A percentile compares a stretch with the other conserved stretches of the same genome.
phyloP scores from a whole-genome alignment of 2,888 invertebrate species.

The Metopia argyrocephala region DNA sequence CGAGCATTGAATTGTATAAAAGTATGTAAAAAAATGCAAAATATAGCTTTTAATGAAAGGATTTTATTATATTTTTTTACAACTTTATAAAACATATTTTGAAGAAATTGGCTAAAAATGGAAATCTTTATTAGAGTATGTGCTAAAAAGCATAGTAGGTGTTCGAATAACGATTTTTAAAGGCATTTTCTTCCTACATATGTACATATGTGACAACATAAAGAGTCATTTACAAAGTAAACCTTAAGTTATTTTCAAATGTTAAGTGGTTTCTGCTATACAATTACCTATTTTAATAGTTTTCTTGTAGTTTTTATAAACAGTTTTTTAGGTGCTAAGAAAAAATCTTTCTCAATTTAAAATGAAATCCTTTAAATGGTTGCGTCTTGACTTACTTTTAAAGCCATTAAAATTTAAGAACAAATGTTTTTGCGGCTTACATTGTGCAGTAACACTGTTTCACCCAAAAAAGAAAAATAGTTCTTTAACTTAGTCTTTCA shows the following conservation, averaged over 20 bases:
- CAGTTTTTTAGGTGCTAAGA: neutral
- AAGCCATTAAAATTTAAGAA: neutral
- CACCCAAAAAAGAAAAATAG: too few species aligned
- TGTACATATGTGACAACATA: neutral
- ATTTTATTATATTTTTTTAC: conserved; percentile 25
- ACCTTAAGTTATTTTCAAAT: neutral
- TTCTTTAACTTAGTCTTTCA: too few species aligned
- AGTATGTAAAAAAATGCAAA: neutral
- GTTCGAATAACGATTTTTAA: too few species aligned
- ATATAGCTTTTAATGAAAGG: neutral
- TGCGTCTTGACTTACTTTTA: neutral
- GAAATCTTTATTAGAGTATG: neutral
- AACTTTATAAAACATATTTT: conserved; percentile 14
- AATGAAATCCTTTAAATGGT: neutral
- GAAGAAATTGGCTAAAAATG: neutral
- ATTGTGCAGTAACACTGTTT: neutral
- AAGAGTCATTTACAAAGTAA: neutral
- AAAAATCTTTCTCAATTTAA: neutral
- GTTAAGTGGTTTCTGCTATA: neutral
- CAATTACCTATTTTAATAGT: neutral
- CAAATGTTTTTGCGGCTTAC: too few species aligned
- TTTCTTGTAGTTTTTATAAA: too few species aligned
- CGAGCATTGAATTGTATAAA: neutral
- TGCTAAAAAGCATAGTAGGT: neutral
- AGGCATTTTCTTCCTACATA: too few species aligned